phyloP scores from a whole-genome alignment of 2,888 invertebrate genomes.

The Polyploca ridens region DNA sequence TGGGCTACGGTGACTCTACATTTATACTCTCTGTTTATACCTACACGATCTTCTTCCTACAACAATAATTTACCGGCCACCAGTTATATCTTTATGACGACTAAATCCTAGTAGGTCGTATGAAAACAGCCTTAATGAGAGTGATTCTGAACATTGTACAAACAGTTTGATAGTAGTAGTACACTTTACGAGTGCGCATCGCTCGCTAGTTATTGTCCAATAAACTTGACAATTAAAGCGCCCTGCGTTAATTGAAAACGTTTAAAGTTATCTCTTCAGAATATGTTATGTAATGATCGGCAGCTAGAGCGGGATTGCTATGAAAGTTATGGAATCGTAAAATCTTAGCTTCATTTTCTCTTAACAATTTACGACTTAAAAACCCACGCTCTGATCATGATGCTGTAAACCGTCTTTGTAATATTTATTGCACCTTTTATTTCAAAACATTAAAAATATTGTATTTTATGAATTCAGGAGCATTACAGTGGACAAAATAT shows the following conservation, averaged over 20 bases:
- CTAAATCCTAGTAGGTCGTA: background rate
- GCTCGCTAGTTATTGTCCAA: slow-evolving; percentile 5
- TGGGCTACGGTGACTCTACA: too few relatives aligned
- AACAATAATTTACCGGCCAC: background rate
- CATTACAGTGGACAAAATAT: too few relatives aligned
- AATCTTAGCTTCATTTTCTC: background rate
- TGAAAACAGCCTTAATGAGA: background rate
- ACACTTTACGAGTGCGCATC: slow-evolving; percentile 1
- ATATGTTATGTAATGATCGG: background rate
- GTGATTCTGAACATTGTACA: background rate
- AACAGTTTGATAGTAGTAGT: background rate
- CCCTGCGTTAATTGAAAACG: slow-evolving; percentile 7
- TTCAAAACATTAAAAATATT: too few relatives aligned
- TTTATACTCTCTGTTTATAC: too few relatives aligned
- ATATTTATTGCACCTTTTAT: background rate
- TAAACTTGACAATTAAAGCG: slow-evolving; percentile 7
- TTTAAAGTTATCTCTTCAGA: background rate
- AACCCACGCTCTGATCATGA: background rate
- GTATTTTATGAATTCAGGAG: too few relatives aligned
- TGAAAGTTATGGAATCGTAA: background rate
- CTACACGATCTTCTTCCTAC: too few relatives aligned
- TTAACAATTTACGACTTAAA: background rate
- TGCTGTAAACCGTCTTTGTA: background rate
- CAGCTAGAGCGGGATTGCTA: slow-evolving; percentile 4
- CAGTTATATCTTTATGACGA: background rate